Percentiles rank a stretch among this genome's conserved stretches.
These are phyloP conservation scores for Aleiodes testaceus DNA, from an alignment of 2,888 invertebrate genomes.

Conservation along the genomic window DNA sequence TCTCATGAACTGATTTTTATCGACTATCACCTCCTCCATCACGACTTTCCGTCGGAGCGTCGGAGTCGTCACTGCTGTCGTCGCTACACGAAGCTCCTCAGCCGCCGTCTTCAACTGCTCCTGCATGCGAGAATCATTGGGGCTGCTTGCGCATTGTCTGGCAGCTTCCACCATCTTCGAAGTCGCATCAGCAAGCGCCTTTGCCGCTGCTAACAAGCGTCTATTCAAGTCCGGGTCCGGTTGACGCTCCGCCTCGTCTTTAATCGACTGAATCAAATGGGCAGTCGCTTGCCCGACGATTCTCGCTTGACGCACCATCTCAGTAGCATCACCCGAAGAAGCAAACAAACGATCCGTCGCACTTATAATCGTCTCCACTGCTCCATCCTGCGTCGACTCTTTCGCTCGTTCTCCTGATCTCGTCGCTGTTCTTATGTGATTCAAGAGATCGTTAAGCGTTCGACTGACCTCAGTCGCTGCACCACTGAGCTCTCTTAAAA, in stretches of 20 bases:
- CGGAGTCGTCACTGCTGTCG: constrained; percentile 88
- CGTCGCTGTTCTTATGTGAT: constrained; percentile 86
- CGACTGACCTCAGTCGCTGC: constrained; percentile 93
- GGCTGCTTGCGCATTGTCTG: constrained; percentile 89
- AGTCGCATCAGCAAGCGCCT: constrained; percentile 95
- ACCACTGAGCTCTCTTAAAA: constrained; percentile 83
- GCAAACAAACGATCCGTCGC: constrained; percentile 92
- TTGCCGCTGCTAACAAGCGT: constrained; percentile 93
- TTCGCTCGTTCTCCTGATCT: constrained; percentile 77
- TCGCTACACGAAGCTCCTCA: constrained; percentile 93
- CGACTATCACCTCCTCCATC: constrained; percentile 82
- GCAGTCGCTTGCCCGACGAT: constrained; percentile 95
- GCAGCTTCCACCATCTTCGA: constrained; percentile 98
- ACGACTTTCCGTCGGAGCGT: constrained; percentile 81
- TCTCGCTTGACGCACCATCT: constrained; percentile 95
- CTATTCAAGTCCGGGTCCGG: constrained; percentile 92
- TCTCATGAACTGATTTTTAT: constrained; percentile 89
- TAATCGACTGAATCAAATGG: constrained; percentile 93
- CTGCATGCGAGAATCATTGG: constrained; percentile 88
- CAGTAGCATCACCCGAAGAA: constrained; percentile 89
- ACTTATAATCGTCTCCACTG: constrained; percentile 91
- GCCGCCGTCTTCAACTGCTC: constrained; percentile 90
- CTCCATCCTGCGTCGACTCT: constrained; percentile 81
- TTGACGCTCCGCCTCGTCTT: constrained; percentile 92
- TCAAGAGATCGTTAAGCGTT: constrained; percentile 90